Conservation (phyloP, 1,140 invertebrate species). For the Pachypsylla venusta region DNA sequence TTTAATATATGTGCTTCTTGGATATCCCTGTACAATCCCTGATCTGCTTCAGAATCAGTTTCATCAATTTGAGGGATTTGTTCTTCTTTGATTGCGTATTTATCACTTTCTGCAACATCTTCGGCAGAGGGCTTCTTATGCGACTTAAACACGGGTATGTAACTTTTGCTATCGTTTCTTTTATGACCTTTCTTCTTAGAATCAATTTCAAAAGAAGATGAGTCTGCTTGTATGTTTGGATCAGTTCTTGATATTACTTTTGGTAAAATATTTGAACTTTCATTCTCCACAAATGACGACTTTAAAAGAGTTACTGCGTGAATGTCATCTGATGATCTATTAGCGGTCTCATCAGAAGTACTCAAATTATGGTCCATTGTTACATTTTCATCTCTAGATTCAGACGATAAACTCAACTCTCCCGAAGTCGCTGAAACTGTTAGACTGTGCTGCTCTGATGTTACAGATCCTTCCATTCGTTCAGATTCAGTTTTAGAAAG, state of each 20-base stretch:
- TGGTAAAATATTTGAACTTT: conserved; percentile 35
- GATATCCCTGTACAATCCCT: conserved; percentile 29
- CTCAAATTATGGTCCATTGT: conserved; percentile 22
- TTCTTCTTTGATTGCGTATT: conserved; percentile 32
- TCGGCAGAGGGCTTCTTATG: conserved; percentile 13
- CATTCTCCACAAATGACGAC: conserved; percentile 34
- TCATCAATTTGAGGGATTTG: conserved; percentile 31
- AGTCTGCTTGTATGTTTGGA: conserved; percentile 20
- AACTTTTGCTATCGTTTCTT: conserved; percentile 37
- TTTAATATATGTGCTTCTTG: conserved; percentile 21
- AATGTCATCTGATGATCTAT: conserved; percentile 23
- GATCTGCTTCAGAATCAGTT: conserved; percentile 31
- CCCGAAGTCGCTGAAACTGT: conserved; percentile 28
- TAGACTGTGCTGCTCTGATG: conserved; percentile 36
- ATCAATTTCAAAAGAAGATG: conserved; percentile 26
- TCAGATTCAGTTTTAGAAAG: conserved; percentile 27
- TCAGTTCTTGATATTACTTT: conserved; percentile 37
- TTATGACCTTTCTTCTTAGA: conserved; percentile 35
- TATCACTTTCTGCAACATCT: conserved; percentile 29
- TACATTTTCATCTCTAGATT: conserved; percentile 25
- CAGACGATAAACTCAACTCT: conserved; percentile 24
- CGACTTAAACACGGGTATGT: conserved; percentile 23
- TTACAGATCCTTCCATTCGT: conserved; percentile 33
- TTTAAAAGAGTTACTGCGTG: conserved; percentile 39
- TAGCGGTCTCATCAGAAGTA: conserved; percentile 28